These are phyloP conservation scores for Matsumyia berberina DNA, from an alignment of 2,888 invertebrate genomes.

Conservation along the genomic window DNA sequence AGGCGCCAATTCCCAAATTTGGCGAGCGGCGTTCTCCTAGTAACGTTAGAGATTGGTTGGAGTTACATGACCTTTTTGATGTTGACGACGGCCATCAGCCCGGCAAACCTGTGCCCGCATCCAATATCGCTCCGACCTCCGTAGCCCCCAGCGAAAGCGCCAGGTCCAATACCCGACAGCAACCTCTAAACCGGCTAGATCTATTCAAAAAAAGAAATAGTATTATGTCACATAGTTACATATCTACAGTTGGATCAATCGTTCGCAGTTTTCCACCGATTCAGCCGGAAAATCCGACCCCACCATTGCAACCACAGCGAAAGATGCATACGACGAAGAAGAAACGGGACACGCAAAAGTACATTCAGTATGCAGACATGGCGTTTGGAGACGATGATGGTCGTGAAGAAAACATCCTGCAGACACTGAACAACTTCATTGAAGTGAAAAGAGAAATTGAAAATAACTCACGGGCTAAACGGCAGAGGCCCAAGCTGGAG, in stretches of 20 bases:
- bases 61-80: conserved; percentile 82
- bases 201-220: conserved; percentile 81
- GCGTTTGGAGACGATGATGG: conserved; percentile 81
- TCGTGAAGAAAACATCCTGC: conserved; percentile 82
- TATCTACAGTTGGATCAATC: conserved; percentile 82
- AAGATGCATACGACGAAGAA: conserved; percentile 68
- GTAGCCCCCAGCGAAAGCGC: conserved; percentile 49
- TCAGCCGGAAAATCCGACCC: conserved; percentile 50
- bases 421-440: conserved; percentile 81
- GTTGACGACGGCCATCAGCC: conserved; percentile 51
- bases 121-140: conserved; percentile 27
- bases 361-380: conserved; percentile 82
- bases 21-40: conserved; percentile 83
- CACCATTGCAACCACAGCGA: conserved; percentile 27
- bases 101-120: not conserved
- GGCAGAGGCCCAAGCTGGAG: conserved; percentile 22
- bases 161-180: conserved; percentile 25
- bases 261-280: conserved; percentile 82
- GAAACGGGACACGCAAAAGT: conserved; percentile 78
- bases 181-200: conserved; percentile 42
- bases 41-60: conserved; percentile 84
- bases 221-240: conserved; percentile 81
- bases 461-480: conserved; percentile 51
- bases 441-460: conserved; percentile 83
- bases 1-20: conserved; percentile 81